These are phyloP conservation scores for Engystomops pustulosus DNA, from an alignment of 2,113 vertebrate genomes.

Conservation along the genomic window DNA sequence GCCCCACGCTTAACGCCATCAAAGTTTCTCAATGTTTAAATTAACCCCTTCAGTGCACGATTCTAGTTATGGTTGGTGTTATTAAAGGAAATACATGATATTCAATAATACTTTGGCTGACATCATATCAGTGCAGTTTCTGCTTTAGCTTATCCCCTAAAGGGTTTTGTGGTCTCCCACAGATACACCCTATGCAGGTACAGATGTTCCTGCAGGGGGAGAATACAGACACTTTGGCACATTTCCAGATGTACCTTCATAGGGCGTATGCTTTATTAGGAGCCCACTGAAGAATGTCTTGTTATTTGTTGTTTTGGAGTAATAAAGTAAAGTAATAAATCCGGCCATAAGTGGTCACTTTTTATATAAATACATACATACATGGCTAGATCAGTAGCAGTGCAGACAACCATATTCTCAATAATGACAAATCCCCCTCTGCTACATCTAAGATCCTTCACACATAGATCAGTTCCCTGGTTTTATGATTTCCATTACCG, in stretches of 20 bases:
- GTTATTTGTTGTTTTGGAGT: background rate
- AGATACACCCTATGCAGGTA: background rate
- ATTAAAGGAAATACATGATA: background rate
- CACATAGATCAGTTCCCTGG: background rate
- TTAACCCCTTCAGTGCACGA: background rate
- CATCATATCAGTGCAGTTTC: background rate
- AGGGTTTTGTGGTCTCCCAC: background rate
- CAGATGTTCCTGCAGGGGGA: background rate
- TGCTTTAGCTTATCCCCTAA: background rate
- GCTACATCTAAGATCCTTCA: background rate
- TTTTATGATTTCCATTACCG: background rate
- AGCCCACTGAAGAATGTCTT: background rate
- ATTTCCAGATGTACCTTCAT: background rate
- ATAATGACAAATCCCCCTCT: background rate
- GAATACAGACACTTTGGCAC: background rate
- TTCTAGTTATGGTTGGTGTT: background rate
- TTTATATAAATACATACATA: no score
- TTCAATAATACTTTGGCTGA: background rate
- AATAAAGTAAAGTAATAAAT: background rate
- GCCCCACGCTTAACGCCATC: slow-evolving; percentile 82
- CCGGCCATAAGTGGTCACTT: background rate
- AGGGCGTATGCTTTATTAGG: background rate
- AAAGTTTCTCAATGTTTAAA: slow-evolving; percentile 11
- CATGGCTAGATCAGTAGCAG: no score
- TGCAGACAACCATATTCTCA: no score